Base-by-base conservation (phyloP, 2,888 invertebrate species). In the Oligia strigilis region DNA sequence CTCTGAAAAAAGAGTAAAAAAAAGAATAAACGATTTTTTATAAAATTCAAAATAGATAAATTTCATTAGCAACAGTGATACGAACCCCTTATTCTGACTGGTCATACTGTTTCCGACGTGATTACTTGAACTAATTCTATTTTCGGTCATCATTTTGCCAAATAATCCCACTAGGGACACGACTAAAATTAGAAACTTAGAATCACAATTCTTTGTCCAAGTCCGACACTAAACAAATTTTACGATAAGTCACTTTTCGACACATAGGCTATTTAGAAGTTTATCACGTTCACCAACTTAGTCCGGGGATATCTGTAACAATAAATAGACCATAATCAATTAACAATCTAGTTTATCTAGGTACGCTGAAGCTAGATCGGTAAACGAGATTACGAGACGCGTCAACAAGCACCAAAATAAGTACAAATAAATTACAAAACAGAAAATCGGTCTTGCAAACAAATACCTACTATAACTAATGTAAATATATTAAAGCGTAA, bases 141-240 rank as follows among this genome's bases (percentile, higher is more conserved):
- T 98, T 97, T 98, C 98, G 93, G 98, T 98, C 98, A 98, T 98
- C 98, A 98, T 98, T 95, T 97, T 97, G 96, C 93, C 94, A 95
- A 94, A 94, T 92, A 93, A 93, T 94, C 94, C 96, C 96, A 93
- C 93, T 92, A 94, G 95, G 96, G 96, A 95, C 82, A 88, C 90
- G 94, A 95, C 95, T 95, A 95, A 95, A 96, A 95, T 96, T 95
- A 96, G 95, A 97, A 96, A 96, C 96, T 95, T 95, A 95, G 92
- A 93, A 92, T 95, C 96, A 96, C 96, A 95, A 96, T 93, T 95
- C 93, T 95, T 95, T 95, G 94, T 95, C 94, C 92, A 93, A 95
- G 94, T 96, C 94, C 94, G 94, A 94, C 96, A 96, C 96, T 94
- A 95, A 95, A 96, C 93, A 95, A 96, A 94, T 96, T 96, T 96